phyloP scores from a whole-genome alignment of 53 echinoderm and acorn worm species.

The Luidia sarsii region DNA sequence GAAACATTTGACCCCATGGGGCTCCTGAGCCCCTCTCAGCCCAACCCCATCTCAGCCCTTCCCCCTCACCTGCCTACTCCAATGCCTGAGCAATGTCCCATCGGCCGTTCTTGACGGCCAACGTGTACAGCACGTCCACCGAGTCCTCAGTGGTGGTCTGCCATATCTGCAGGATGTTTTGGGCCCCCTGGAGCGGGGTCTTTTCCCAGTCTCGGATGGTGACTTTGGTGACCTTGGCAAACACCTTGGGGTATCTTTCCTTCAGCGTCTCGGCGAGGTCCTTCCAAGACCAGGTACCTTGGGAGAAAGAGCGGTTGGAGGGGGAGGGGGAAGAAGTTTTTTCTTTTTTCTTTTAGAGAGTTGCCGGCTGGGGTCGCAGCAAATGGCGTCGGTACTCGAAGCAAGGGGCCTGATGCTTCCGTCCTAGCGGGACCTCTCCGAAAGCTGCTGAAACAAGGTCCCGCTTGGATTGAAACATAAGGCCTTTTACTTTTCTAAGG shows the following conservation, averaged over 20 bases:
- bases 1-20: no score
- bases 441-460: no score
- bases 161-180: slow-evolving; percentile 4
- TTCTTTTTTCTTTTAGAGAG: no score
- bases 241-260: background rate
- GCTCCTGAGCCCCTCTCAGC: no score
- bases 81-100: slow-evolving; percentile 13
- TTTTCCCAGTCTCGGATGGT: slow-evolving; percentile 13
- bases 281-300: slow-evolving; percentile 11
- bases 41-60: no score
- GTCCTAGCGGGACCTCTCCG: no score
- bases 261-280: slow-evolving; percentile 16
- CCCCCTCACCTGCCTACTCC: slow-evolving; percentile 9
- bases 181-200: background rate
- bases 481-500: no score
- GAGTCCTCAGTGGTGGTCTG: slow-evolving; percentile 20
- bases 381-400: no score
- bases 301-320: background rate
- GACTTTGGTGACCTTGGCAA: background rate
- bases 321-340: no score
- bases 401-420: no score
- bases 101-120: slow-evolving; percentile 20
- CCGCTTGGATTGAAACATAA: no score
- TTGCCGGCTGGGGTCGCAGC: no score
- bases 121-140: background rate